Evolutionary conservation across 2,797 vertebrate species (phyloP).

Genomic region (Pantherophis vulpinus): DNA sequence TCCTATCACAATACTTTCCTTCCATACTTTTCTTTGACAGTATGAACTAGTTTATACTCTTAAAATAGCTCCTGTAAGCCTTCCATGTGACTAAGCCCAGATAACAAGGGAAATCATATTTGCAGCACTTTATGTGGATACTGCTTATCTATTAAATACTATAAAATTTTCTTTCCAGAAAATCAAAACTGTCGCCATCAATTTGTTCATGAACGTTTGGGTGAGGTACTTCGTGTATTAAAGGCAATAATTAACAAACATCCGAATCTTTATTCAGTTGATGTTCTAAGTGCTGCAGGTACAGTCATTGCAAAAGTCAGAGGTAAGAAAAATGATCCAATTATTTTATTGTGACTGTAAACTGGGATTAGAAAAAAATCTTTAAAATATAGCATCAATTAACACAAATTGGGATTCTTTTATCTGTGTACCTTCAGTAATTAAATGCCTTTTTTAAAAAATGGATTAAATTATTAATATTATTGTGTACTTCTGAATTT

Average conservation of each 20-base stretch:
- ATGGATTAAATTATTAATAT: not conserved
- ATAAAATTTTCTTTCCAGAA: slow-evolving; percentile 68
- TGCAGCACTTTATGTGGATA: not conserved
- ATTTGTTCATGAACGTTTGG: slow-evolving; percentile 88
- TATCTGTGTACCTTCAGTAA: not conserved
- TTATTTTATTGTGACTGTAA: not conserved
- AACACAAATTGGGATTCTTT: not conserved
- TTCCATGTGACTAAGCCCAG: not conserved
- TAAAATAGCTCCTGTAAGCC: not conserved
- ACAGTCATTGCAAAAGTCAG: slow-evolving; percentile 92
- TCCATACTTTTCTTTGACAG: not conserved
- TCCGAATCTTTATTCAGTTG: slow-evolving; percentile 91
- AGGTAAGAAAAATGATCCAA: slow-evolving; percentile 78
- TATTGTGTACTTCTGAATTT: not conserved
- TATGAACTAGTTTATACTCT: not conserved
- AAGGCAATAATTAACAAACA: slow-evolving; percentile 91
- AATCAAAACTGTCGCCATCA: slow-evolving; percentile 87
- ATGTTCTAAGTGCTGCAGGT: slow-evolving; percentile 92
- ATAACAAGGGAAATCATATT: not conserved
- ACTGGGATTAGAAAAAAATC: not conserved
- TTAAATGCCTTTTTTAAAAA: not conserved
- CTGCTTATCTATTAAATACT: slow-evolving; percentile 19
- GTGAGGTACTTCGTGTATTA: slow-evolving; percentile 88
- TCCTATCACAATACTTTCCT: not conserved
- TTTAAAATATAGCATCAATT: not conserved